Evolutionary conservation across 2,888 invertebrate species (phyloP), one percentile per base, ranked within the genome.

Genomic region (Flabesymbios commensalis): DNA sequence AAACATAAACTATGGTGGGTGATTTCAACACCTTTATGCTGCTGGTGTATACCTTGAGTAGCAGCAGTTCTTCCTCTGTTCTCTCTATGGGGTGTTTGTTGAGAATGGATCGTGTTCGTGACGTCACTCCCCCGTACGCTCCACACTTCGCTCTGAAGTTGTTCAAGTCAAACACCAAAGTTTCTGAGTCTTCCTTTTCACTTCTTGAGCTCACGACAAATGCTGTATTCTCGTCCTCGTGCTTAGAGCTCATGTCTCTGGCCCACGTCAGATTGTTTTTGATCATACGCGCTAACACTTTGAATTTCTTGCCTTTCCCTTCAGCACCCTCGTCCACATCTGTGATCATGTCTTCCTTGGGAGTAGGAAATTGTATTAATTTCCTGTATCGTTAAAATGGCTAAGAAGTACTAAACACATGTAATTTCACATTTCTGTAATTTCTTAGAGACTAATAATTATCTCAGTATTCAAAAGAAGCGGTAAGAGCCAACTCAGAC

Each of bases 1-100:
- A n/a, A n/a, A n/a, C n/a, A n/a, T n/a, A n/a, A n/a, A n/a, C n/a
- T n/a, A n/a, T n/a, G n/a, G n/a, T n/a, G n/a, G n/a, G n/a, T n/a
- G n/a, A n/a, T n/a, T n/a, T n/a, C n/a, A n/a, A n/a, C n/a, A n/a
- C n/a, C n/a, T n/a, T n/a, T n/a, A n/a, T n/a, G n/a, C n/a, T n/a
- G n/a, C n/a, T n/a, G n/a, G n/a, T n/a, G n/a, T n/a, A n/a, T n/a
- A 74, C 73, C 67, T 67, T 68, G 1, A 75, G 49, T 28, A 66
- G 58, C 17, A 49, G 39, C 1, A 68, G 64, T 49, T 74, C 75
- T 14, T 65, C 71, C 17, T 68, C 65, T 3, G 65, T 67, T 39
- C 75, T 53, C 2, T 71, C 67, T 7, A 31, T 49, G 1, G 69
- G 70, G 14, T 52, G 59, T 57, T 72, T 74, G 58, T 60, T 64